Percentiles rank a stretch among this genome's conserved stretches.
Evolutionary conservation across 2,113 vertebrate genomes (phyloP).

Genomic region (Lophura nycthemera): DNA sequence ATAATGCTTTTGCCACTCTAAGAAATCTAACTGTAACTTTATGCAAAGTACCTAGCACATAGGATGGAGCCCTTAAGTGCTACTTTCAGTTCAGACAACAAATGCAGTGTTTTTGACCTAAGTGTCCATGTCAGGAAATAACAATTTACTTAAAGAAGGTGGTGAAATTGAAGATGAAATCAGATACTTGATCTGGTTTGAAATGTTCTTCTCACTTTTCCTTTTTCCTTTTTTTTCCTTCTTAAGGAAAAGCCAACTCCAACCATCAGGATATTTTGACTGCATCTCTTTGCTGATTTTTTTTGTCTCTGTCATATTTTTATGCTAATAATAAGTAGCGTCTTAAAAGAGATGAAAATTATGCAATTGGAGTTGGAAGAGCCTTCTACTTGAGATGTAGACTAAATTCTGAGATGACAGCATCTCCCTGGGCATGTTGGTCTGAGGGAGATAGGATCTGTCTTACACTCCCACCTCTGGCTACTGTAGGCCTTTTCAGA

Average conservation of each 20-base stretch:
- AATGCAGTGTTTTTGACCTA: not conserved
- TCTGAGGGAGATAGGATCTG: rapidly evolving
- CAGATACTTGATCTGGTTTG: not conserved
- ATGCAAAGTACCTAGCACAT: not conserved
- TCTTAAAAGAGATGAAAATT: not conserved
- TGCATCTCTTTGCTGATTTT: not conserved
- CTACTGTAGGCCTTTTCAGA: not conserved
- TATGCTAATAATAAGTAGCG: not conserved
- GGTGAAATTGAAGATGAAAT: not conserved
- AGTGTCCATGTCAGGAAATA: not conserved
- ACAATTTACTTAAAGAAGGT: not conserved
- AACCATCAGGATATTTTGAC: not conserved
- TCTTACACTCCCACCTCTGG: not conserved
- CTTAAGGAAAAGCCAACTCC: not conserved
- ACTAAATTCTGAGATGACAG: not conserved
- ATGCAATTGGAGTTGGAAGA: not conserved
- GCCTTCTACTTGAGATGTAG: not conserved
- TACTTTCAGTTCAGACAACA: not conserved
- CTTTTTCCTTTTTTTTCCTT: not conserved
- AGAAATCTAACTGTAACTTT: not conserved
- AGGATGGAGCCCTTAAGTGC: not conserved
- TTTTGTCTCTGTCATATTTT: not conserved
- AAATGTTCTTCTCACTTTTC: not conserved
- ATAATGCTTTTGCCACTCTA: not conserved
- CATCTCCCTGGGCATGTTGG: not conserved